These are phyloP conservation scores for fruit fly (Drosophila melanogaster) DNA, from an alignment of 1,140 invertebrate species.

Conservation along the genomic window DNA sequence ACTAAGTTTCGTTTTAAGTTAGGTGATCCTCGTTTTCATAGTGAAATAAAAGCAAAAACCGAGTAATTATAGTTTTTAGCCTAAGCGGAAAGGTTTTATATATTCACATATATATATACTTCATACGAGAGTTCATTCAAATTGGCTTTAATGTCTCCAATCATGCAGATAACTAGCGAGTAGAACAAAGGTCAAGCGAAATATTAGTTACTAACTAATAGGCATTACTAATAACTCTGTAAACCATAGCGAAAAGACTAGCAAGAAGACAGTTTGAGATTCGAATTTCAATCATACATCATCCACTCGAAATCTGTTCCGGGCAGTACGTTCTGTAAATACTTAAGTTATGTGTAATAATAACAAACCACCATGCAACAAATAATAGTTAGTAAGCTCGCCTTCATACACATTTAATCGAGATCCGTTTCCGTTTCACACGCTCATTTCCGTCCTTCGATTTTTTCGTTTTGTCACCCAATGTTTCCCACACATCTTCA, in stretches of 20 bases:
- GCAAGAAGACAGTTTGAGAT: slow-evolving; percentile 36
- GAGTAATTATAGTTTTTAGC: slow-evolving; percentile 73
- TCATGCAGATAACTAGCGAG: slow-evolving; percentile 40
- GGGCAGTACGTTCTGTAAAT: slow-evolving; percentile 71
- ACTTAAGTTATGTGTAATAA: slow-evolving; percentile 64
- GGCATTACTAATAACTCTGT: slow-evolving; percentile 15
- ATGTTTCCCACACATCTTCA: slow-evolving; percentile 14
- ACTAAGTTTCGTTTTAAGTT: slow-evolving; percentile 69
- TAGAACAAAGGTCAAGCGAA: slow-evolving; percentile 45
- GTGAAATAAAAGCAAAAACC: slow-evolving; percentile 70
- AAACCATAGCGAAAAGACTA: slow-evolving; percentile 38
- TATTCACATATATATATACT: slow-evolving; percentile 27
- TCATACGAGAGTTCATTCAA: slow-evolving; percentile 34
- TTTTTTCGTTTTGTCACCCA: slow-evolving; percentile 5
- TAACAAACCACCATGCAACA: slow-evolving; percentile 65
- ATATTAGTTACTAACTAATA: slow-evolving; percentile 47
- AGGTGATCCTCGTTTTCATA: slow-evolving; percentile 66
- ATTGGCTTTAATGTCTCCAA: slow-evolving; percentile 38
- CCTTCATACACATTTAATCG: slow-evolving; percentile 46
- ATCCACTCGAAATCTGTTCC: slow-evolving; percentile 34
- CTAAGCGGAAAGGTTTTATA: slow-evolving; percentile 51
- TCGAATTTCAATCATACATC: slow-evolving; percentile 25
- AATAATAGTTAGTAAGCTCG: slow-evolving; percentile 74
- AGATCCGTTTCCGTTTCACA: slow-evolving; percentile 29
- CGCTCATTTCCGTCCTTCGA: slow-evolving; percentile 51